phyloP scores from a whole-genome alignment of 2,113 vertebrate species.

The Otis tarda region DNA sequence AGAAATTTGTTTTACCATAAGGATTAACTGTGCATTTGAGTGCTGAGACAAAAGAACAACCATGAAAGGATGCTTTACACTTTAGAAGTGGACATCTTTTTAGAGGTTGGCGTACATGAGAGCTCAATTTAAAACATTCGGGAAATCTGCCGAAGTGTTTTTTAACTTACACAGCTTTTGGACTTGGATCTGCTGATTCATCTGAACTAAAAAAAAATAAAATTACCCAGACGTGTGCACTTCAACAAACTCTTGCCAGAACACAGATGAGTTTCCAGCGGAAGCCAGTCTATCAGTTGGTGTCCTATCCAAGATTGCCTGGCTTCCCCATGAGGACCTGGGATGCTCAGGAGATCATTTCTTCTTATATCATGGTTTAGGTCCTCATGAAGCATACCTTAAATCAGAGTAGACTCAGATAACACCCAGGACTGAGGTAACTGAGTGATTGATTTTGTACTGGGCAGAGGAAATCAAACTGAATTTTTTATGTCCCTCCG shows the following conservation, averaged over 20 bases:
- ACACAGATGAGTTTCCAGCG: neutral
- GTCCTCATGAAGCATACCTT: neutral
- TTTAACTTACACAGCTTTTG: neutral
- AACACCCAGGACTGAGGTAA: neutral
- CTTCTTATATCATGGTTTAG: neutral
- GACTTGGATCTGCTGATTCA: slow-evolving; percentile 20
- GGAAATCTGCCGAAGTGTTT: neutral
- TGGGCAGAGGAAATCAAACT: neutral
- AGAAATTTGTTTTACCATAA: neutral
- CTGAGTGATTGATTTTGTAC: neutral
- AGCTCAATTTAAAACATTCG: neutral
- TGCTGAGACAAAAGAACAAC: neutral
- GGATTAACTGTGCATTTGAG: neutral
- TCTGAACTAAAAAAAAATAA: slow-evolving; percentile 1
- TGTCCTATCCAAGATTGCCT: neutral
- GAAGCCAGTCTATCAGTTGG: neutral
- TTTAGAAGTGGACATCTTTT: neutral
- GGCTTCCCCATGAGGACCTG: neutral
- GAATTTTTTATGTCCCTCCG: neutral
- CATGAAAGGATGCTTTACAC: neutral
- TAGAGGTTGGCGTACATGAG: neutral
- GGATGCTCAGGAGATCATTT: neutral
- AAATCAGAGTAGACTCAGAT: neutral
- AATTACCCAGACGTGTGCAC: neutral
- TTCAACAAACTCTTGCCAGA: neutral